A percentile compares a stretch with the other conserved stretches of the same genome.
These are phyloP conservation scores for Drosophila mettleri DNA, from an alignment of 2,888 invertebrate genomes.

Conservation along the genomic window DNA sequence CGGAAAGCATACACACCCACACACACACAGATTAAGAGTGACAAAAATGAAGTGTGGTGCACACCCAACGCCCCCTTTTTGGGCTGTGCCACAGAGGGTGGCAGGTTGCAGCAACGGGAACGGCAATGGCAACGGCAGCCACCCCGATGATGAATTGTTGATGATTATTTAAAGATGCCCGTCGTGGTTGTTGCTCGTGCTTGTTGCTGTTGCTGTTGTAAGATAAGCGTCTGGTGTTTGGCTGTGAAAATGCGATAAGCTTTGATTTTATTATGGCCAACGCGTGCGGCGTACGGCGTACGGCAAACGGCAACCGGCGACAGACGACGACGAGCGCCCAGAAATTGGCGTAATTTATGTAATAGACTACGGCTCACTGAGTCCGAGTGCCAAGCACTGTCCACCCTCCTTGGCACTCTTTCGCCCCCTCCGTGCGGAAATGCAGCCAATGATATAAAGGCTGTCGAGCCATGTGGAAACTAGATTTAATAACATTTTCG, in stretches of 20 bases:
- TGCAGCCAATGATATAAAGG: slow-evolving; percentile 60
- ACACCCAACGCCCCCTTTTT: slow-evolving; percentile 5
- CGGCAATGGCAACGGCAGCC: slow-evolving; percentile 20
- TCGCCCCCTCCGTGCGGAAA: slow-evolving; percentile 6
- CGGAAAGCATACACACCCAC: slow-evolving; percentile 35
- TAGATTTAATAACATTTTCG: slow-evolving; percentile 81
- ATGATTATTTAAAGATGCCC: slow-evolving; percentile 84
- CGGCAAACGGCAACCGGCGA: slow-evolving; percentile 37
- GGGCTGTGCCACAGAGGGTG: slow-evolving; percentile 37
- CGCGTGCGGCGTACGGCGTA: too few species aligned
- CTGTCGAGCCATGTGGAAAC: slow-evolving; percentile 77
- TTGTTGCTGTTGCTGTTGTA: slow-evolving; percentile 46
- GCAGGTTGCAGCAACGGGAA: slow-evolving; percentile 50
- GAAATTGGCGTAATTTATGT: slow-evolving; percentile 76
- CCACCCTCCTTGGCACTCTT: background rate
- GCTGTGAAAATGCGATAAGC: slow-evolving; percentile 84
- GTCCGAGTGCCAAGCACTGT: slow-evolving; percentile 4
- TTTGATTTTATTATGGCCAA: slow-evolving; percentile 71
- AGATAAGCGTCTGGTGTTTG: slow-evolving; percentile 81
- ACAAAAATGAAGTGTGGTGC: slow-evolving; percentile 74
- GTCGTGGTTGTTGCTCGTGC: slow-evolving; percentile 32
- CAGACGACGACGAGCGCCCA: slow-evolving; percentile 49
- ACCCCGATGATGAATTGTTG: slow-evolving; percentile 82
- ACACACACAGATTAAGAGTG: slow-evolving; percentile 77
- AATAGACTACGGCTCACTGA: slow-evolving; percentile 72